Base-by-base conservation (phyloP, 2,797 vertebrate species). In the Alfaro cultratus region DNA sequence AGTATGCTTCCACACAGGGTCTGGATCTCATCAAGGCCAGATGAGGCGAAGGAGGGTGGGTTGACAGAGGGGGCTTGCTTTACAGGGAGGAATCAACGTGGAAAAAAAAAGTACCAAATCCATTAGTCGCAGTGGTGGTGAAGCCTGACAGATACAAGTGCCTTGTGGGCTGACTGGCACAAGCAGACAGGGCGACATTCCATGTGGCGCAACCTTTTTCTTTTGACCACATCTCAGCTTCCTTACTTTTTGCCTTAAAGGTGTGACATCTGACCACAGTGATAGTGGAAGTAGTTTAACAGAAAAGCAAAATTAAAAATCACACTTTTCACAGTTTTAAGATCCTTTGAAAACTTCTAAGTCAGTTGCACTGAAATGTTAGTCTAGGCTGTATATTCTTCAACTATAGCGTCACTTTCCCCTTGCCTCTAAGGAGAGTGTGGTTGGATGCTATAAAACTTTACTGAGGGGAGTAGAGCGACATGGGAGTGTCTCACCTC, bases 1-100 rank as follows among this genome's bases (percentile, higher is more conserved):
- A 96, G 95, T 95, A 96, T 92, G 93, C 94, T 96, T 96, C 94
- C 93, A 94, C 91, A 89, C 85, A 80, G 91, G 88, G 93, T 94
- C 96, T 97, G 96, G 90, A 95, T 96, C 94, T 94, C 95, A 96
- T 97, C 96, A 96, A 82, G 93, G 88, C 95, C 96, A 96, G 95
- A 95, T 95, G 95, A 94, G 88, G 94, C 89, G 92, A 89, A 85
- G 93, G 89, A 91, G 91, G 89, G 90, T 88, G 86, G 89, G 90
- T 92, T 92, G 93, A 92, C 88, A 90, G 83, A 85, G 82, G 90
- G 67, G 91, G 91, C 85, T 85, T 85, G 90, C 78, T 91, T 90
- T 93, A 90, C 91, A 91, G 83, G 77, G 90, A 64, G 83, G 93
- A 90, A 92, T 91, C 88, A 86, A 88, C 86, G 88, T 87, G 92